Base-by-base conservation (phyloP, 2,888 invertebrate species). In the Axea sp. region DNA sequence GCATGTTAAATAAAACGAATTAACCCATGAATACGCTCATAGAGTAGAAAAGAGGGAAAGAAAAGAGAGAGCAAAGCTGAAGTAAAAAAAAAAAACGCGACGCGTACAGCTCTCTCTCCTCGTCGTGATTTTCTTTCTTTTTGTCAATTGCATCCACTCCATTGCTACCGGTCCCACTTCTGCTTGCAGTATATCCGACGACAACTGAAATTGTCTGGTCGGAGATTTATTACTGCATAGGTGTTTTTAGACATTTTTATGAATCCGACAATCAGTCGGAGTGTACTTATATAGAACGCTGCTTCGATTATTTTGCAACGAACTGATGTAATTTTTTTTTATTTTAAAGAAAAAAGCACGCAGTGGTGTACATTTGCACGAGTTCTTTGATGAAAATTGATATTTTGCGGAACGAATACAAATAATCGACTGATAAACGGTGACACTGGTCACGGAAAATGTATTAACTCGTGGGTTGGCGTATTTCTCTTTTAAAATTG, bases 1-100 rank as follows among this genome's bases (percentile, higher is more conserved):
- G 82, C 80, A 82, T 76, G 78, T 80, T 82, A 84, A 80, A 85
- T 84, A 78, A 85, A 79, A 83, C 79, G 85, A 84, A 84, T 85
- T 84, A 84, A 78, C 78, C 77, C 39, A 14, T 45, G 60, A 47
- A 55, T 62, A 17, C 24, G 53, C 31, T 37, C 65, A 28, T 17
- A 64, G n/a, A 3, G 11, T 26, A n/a, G 3, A 9, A 37, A 30
- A 30, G 2, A 6, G 26, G 15, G 12, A 28, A 6, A 22, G 8
- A n/a, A 22, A 59, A 47, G 37, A 24, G 28, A 19, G 22, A 31
- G 12, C 22, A 17, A 15, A 41, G 12, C 12, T 7, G 11, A 39
- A 30, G 37, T 8, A 15, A 19, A 9, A 51, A 43, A 14, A 41
- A 47, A 47, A 49, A 14, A 12, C 24, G 35, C 8, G n/a, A 17